phyloP scores from a whole-genome alignment of 1,140 invertebrate genomes.

The Drosophila busckii region DNA sequence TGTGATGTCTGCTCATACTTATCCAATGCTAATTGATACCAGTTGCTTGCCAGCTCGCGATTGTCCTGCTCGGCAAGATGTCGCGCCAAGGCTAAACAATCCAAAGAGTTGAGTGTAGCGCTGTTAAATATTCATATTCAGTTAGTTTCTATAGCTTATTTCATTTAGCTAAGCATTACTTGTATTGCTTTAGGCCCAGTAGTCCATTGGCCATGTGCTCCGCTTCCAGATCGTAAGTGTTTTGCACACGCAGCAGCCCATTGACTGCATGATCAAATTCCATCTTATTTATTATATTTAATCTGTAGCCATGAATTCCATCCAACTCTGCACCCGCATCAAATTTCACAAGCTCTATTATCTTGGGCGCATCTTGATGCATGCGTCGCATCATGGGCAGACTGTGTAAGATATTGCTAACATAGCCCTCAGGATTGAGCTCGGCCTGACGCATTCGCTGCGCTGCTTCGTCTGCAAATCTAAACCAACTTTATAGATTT shows the following conservation, averaged over 20 bases:
- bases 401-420: constrained; percentile 40
- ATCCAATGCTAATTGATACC: constrained; percentile 28
- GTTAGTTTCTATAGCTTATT: too few relatives aligned
- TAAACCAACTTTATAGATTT: neutral
- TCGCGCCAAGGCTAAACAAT: constrained; percentile 32
- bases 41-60: neutral
- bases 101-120: constrained; percentile 17
- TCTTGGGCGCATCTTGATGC: constrained; percentile 24
- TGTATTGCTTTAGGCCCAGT: constrained; percentile 15
- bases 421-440: constrained; percentile 10
- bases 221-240: constrained; percentile 14
- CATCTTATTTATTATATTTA: too few relatives aligned
- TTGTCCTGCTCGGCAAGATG: constrained; percentile 1
- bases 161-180: too few relatives aligned
- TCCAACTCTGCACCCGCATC: constrained; percentile 10
- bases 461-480: neutral
- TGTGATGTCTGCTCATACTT: constrained; percentile 18
- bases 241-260: constrained; percentile 11
- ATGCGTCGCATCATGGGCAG: constrained; percentile 42
- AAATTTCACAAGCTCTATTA: neutral
- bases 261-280: neutral
- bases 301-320: too few relatives aligned
- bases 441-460: neutral
- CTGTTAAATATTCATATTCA: too few relatives aligned
- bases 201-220: constrained; percentile 31